Conservation (phyloP, 2,797 vertebrate genomes). For the Brachyalestes nurse region DNA sequence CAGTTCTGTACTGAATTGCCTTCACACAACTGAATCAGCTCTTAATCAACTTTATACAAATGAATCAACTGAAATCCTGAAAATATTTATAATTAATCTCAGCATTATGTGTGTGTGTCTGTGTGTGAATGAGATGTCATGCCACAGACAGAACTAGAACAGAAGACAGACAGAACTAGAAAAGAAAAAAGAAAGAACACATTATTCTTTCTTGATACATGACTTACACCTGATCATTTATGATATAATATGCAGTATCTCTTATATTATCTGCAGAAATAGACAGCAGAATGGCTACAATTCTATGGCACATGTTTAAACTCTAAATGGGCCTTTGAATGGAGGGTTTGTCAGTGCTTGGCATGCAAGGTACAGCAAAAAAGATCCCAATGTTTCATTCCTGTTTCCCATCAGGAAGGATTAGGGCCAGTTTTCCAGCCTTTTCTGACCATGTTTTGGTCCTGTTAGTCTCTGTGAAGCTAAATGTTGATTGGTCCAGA, state of each 20-base stretch:
- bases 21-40: not conserved
- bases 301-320: not conserved
- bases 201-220: not conserved
- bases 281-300: not conserved
- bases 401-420: not conserved
- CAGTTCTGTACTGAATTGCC: not conserved
- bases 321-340: not conserved
- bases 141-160: not conserved
- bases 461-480: not conserved
- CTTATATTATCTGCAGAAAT: conserved; percentile 4
- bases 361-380: not conserved
- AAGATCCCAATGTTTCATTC: conserved; percentile 15
- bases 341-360: conserved; percentile 5
- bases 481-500: conserved; percentile 20
- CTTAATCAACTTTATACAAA: not conserved
- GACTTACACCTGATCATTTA: not conserved
- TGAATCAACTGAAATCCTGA: not conserved
- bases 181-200: too few species aligned
- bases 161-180: too few species aligned
- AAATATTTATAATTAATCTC: too few species aligned
- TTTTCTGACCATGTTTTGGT: not conserved
- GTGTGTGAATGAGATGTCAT: not conserved
- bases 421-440: not conserved
- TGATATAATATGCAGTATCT: not conserved
- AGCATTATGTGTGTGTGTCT: conserved; percentile 13